These are phyloP conservation scores for Symphodus melops DNA, from an alignment of 2,113 vertebrate genomes.

Conservation along the genomic window DNA sequence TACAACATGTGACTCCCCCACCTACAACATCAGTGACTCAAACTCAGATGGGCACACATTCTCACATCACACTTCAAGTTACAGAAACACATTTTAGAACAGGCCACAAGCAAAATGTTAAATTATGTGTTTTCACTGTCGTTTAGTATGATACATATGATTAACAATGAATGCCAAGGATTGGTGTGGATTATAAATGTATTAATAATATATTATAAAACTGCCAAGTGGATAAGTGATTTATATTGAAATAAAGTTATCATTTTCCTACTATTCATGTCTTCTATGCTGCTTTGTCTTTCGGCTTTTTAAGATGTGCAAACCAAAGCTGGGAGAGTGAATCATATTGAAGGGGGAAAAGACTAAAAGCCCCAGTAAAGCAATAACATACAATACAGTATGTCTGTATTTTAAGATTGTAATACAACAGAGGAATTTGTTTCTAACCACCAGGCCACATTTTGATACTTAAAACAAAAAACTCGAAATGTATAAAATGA, in stretches of 20 bases:
- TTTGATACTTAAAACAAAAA: too few species aligned
- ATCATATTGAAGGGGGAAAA: constrained; percentile 32
- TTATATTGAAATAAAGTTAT: constrained; percentile 50
- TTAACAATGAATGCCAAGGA: background rate
- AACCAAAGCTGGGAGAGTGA: constrained; percentile 1
- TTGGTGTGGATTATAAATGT: background rate
- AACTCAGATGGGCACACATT: constrained; percentile 28
- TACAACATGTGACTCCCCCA: constrained; percentile 75
- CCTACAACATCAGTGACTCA: constrained; percentile 75
- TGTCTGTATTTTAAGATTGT: too few species aligned
- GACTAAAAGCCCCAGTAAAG: background rate
- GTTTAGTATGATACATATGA: background rate
- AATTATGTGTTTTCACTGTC: background rate
- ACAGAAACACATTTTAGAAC: constrained; percentile 37
- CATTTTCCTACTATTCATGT: background rate
- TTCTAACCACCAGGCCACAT: too few species aligned
- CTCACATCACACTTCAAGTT: constrained; percentile 43
- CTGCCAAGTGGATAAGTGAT: constrained; percentile 15
- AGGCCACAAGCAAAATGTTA: constrained; percentile 8
- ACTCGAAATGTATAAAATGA: too few species aligned
- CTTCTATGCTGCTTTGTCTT: constrained; percentile 20
- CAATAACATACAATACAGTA: too few species aligned
- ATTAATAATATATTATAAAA: constrained; percentile 45
- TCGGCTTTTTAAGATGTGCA: background rate
- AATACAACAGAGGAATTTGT: too few species aligned